Conservation (phyloP, 2,113 vertebrate species). For the Symphodus melops region DNA sequence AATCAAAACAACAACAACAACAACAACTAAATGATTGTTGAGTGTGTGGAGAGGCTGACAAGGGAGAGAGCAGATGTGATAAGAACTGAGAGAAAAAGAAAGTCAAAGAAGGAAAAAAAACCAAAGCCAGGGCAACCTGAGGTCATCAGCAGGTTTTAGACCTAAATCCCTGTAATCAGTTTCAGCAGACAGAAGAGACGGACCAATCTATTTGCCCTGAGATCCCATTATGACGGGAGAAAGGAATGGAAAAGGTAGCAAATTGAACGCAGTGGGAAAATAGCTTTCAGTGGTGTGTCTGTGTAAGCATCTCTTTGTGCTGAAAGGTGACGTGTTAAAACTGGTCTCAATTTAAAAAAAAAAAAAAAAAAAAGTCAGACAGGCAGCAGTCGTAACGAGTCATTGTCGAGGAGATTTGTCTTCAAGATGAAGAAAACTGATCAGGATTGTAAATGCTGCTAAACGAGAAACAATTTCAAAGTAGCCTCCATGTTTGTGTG, state of each 20-base stretch:
- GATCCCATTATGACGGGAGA: constrained; percentile 73
- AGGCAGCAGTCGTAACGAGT: constrained; percentile 21
- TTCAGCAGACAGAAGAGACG: constrained; percentile 52
- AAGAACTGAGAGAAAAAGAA: constrained; percentile 55
- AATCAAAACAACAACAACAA: constrained; percentile 24
- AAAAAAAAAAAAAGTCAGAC: constrained; percentile 36
- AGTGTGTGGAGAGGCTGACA: background rate
- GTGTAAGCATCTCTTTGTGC: background rate
- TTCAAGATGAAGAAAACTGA: background rate
- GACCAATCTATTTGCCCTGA: constrained; percentile 65
- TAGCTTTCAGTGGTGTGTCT: constrained; percentile 14
- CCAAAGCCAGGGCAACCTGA: constrained; percentile 42
- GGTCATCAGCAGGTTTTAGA: constrained; percentile 67
- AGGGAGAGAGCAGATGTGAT: constrained; percentile 21
- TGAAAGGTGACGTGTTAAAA: constrained; percentile 17
- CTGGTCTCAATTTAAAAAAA: constrained; percentile 33
- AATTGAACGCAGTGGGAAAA: constrained; percentile 59
- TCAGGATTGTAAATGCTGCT: constrained; percentile 7
- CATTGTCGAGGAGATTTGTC: constrained; percentile 29
- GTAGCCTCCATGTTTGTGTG: background rate
- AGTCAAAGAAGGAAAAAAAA: constrained; percentile 50
- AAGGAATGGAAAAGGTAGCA: constrained; percentile 54
- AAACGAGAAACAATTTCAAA: constrained; percentile 1
- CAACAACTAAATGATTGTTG: background rate
- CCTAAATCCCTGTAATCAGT: constrained; percentile 71